Conservation (phyloP, 2,113 vertebrate genomes). For the Cryptoleucopteryx plumbea region DNA sequence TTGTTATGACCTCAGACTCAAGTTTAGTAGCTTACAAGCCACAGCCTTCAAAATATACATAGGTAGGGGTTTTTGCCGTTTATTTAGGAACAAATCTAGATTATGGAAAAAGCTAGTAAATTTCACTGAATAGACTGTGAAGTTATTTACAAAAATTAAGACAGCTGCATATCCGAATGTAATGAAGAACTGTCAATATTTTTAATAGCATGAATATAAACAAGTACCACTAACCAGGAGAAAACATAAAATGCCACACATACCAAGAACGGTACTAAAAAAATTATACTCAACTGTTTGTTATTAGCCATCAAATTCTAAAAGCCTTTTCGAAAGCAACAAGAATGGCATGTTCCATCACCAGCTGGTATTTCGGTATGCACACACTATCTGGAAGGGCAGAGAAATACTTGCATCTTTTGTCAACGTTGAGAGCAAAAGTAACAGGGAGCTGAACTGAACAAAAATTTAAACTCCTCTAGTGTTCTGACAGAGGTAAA, state of each 20-base stretch:
- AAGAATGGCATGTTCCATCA: not conserved
- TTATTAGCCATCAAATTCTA: not conserved
- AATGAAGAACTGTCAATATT: not conserved
- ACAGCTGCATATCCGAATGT: not conserved
- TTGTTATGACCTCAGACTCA: not conserved
- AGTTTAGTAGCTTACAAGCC: not conserved
- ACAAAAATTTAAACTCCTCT: not conserved
- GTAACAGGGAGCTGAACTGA: not conserved
- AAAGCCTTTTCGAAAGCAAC: not conserved
- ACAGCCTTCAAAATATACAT: not conserved
- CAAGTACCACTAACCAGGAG: not conserved
- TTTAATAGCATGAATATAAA: not conserved
- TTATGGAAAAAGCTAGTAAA: not conserved
- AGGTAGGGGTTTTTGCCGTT: not conserved
- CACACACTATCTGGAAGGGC: not conserved
- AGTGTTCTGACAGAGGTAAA: not conserved
- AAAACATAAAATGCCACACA: not conserved
- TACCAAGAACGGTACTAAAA: not conserved
- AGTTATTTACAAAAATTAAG: not conserved
- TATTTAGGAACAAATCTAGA: not conserved
- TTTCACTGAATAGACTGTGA: not conserved
- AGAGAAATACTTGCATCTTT: not conserved
- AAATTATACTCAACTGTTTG: not conserved
- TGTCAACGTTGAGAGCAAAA: not conserved
- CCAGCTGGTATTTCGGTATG: not conserved